Evolutionary conservation across 2,113 vertebrate genomes (phyloP), one percentile per base, ranked within the genome.

Genomic region (Pseudolaguvia tuberculata): DNA sequence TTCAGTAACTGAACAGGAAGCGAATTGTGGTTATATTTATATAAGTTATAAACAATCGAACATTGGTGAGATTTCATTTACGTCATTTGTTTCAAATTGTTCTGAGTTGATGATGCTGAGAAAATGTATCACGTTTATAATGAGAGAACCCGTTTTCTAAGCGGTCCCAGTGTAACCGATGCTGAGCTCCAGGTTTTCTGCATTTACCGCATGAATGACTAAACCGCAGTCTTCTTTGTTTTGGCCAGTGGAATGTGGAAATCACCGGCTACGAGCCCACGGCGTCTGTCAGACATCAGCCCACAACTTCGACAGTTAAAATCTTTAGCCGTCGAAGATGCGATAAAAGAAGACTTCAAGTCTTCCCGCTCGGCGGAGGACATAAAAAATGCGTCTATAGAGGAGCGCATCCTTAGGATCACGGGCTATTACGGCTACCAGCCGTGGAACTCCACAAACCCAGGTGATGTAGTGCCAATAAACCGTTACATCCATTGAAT

Each of bases 351-450:
- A 87, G 96, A 97, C 58, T 80, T 95, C 86, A 96, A 95, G 90
- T 94, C 93, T 84, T 98, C 96, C 47, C 93, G 94, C 80, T 97
- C 95, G 0, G 91, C 98, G 72, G 95, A 96, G 82, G 94, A 95
- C 84, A 94, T 98, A 85, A 95, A 89, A 87, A 93, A 92, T 76
- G 92, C 92, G 42, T 94, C 94, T 80, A 97, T 96, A 72, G 96
- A 98, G 84, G 93, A 98, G 86, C 86, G 95, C 20, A 98, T 98
- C 82, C 29, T 93, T 78, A 83, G 91, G 50, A 98, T 98, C 87
- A 96, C 96, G 0, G 96, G 95, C 79, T 98, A 96, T 84, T 98
- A 98, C 73, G 95, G 96, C 79, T 97, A 97, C 82, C 94, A 96
- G 83, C 94, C 96, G 42, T 96, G 95, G 96, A 93, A 89, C 1